Percentiles rank a stretch among this genome's conserved stretches.
phyloP scores from a whole-genome alignment of 2,888 invertebrate species.

The Drepana falcataria region DNA sequence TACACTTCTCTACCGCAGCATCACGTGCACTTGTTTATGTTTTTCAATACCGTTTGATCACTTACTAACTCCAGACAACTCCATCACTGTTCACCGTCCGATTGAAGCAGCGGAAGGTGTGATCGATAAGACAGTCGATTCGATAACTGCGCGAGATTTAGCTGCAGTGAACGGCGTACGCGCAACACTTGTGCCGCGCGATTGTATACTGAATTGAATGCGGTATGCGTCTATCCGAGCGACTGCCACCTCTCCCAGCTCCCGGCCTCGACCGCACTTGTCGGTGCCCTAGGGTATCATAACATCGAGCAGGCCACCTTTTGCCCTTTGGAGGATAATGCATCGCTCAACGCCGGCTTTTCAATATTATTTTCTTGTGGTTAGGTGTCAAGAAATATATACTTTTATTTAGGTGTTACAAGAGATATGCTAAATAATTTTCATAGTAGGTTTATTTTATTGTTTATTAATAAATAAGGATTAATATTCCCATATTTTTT shows the following conservation, averaged over 20 bases:
- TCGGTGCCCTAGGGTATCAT: conserved; percentile 57
- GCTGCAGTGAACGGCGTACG: conserved; percentile 60
- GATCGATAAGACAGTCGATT: conserved; percentile 56
- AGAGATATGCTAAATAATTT: too few species aligned
- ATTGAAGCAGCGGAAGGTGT: conserved; percentile 41
- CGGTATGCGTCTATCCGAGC: conserved; percentile 37
- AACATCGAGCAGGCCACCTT: conserved; percentile 48
- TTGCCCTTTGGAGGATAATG: conserved; percentile 65
- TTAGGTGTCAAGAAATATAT: conserved; percentile 27
- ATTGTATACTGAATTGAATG: conserved; percentile 70
- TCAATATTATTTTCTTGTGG: conserved; percentile 45
- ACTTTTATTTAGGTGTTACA: conserved; percentile 1
- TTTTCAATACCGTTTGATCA: conserved; percentile 40
- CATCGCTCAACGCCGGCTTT: conserved; percentile 56
- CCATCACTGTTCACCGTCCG: conserved; percentile 47
- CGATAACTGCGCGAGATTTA: conserved; percentile 39
- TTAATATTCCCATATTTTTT: too few species aligned
- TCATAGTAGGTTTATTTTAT: too few species aligned
- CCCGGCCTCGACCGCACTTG: conserved; percentile 66
- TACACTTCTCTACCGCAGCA: conserved; percentile 38
- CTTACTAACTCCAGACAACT: conserved; percentile 39
- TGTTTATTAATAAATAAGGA: too few species aligned
- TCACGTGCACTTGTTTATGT: conserved; percentile 45
- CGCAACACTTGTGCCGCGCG: conserved; percentile 70
- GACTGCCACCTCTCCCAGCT: conserved; percentile 64